These are phyloP conservation scores for Trididemnum clinides DNA, from an alignment of 23 tunicate species.

Conservation along the genomic window DNA sequence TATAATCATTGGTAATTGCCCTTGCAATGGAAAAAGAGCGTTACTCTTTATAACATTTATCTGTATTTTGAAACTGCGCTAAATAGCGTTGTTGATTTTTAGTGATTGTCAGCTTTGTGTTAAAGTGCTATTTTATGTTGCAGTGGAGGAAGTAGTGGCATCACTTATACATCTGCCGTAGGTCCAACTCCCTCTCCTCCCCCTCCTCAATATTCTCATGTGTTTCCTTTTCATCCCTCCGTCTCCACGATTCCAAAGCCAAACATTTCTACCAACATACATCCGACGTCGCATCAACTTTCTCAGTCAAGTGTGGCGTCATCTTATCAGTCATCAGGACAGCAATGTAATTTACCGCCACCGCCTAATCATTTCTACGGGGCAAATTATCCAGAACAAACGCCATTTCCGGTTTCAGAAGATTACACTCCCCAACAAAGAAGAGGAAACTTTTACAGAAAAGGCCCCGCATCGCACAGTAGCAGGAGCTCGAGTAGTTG, in stretches of 20 bases:
- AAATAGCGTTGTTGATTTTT: too few relatives aligned
- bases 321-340: conserved; percentile 8
- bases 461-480: conserved; percentile 83
- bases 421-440: conserved; percentile 14
- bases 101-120: too few relatives aligned
- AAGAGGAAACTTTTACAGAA: conserved; percentile 31
- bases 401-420: background rate
- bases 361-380: background rate
- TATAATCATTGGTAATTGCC: too few relatives aligned
- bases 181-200: conserved; percentile 55
- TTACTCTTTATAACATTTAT: too few relatives aligned
- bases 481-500: conserved; percentile 68
- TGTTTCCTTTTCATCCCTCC: conserved; percentile 17
- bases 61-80: too few relatives aligned
- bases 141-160: conserved; percentile 79
- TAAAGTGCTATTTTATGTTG: background rate
- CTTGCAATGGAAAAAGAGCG: too few relatives aligned
- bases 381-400: background rate
- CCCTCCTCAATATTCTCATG: conserved; percentile 9
- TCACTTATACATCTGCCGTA: conserved; percentile 43
- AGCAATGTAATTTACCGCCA: background rate
- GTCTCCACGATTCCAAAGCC: conserved; percentile 39
- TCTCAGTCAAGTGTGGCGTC: conserved; percentile 23
- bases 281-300: conserved; percentile 28
- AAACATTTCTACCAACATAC: conserved; percentile 33